phyloP scores from a whole-genome alignment of 2,797 vertebrate genomes.

The Melanotaenia boesemani region DNA sequence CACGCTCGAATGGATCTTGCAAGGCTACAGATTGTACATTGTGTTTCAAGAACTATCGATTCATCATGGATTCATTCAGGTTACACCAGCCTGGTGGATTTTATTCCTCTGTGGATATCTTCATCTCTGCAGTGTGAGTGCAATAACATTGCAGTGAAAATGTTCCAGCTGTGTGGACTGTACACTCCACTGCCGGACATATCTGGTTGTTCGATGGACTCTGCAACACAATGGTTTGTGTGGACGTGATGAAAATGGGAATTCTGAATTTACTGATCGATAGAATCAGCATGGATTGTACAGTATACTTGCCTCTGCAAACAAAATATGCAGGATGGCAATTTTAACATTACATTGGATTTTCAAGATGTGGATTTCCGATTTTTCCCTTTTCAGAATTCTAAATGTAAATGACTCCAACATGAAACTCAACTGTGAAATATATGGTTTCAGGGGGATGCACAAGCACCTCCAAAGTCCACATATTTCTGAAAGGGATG shows the following conservation, averaged over 20 bases:
- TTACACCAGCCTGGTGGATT: not conserved
- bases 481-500: not conserved
- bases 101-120: not conserved
- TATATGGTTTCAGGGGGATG: not conserved
- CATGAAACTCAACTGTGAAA: not conserved
- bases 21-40: not conserved
- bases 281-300: slow-evolving; percentile 17
- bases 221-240: not conserved
- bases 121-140: not conserved
- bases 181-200: not conserved
- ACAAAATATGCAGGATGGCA: not conserved
- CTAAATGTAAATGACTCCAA: slow-evolving; percentile 12
- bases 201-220: slow-evolving; percentile 1
- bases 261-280: not conserved
- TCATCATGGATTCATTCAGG: not conserved
- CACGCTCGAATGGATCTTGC: not conserved
- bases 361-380: slow-evolving; percentile 6
- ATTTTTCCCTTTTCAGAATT: slow-evolving; percentile 6
- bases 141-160: not conserved
- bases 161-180: not conserved
- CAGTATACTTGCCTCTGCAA: slow-evolving; percentile 1
- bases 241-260: not conserved
- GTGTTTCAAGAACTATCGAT: not conserved
- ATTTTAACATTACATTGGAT: slow-evolving; percentile 3
- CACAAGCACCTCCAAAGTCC: not conserved